Evolutionary conservation across 2,797 vertebrate genomes (phyloP), one percentile per base, ranked within the genome.

Genomic region (Chelidonichthys spinosus): DNA sequence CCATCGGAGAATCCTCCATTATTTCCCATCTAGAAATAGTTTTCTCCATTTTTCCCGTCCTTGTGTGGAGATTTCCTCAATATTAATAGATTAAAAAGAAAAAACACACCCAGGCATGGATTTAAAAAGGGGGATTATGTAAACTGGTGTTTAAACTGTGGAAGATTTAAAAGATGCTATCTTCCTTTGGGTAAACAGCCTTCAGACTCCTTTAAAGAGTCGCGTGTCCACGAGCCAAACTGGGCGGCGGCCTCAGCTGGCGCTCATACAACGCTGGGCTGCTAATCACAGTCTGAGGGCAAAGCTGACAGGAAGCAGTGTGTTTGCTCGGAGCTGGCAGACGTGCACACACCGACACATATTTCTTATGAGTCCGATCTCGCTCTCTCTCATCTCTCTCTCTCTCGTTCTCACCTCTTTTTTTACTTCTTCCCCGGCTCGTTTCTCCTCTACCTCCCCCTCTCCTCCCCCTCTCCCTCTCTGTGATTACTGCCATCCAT

Each of bases 401-500:
- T 25, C 25, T 79, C 69, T 49, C 62, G 6, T 75, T 83, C 75
- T 69, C 69, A 60, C 63, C 73, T 84, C 60, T 77, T 86, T 75
- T 78, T 39, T 69, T 54, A 49, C 62, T 66, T 25, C 18, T 79
- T 83, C 79, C 65, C 25, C 25, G 25, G 69, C 49, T 76, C 46
- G 59, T 64, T 62, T 69, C 37, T 75, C 36, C 50, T 69, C 67
- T 66, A n/a, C 69, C 69, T 79, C 54, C 17, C 47, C 44, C 47
- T 59, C 47, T 59, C 36, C 32, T 10, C 39, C 9, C n/a, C 44
- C 54, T 32, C 40, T 36, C 64, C 67, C 71, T 66, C 47, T 17
- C 79, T 78, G 64, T 87, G 87, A 91, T 90, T 90, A 86, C 85
- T 68, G 64, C 74, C 73, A 88, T 88, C 87, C 76, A 89, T 90